phyloP scores from a whole-genome alignment of 1,140 invertebrate genomes.

The Aphelenchoides fujianensis region DNA sequence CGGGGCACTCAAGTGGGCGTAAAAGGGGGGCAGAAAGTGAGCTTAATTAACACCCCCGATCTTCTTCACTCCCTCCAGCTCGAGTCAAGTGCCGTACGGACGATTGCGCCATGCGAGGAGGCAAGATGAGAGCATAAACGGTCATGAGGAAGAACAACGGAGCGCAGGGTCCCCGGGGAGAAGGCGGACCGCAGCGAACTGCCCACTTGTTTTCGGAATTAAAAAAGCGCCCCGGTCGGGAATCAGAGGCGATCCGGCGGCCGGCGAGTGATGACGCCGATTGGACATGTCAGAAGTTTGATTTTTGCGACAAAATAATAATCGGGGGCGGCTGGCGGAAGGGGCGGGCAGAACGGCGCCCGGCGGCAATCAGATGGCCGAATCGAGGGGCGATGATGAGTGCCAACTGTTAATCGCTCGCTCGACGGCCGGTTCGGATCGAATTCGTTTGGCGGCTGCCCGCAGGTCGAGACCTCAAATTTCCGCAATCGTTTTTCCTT shows the following conservation, averaged over 20 bases:
- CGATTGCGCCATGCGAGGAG: not conserved
- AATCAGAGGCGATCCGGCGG: no score
- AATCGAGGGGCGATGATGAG: not conserved
- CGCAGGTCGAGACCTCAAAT: not conserved
- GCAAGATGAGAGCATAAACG: no score
- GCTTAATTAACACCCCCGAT: not conserved
- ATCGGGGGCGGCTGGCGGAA: not conserved
- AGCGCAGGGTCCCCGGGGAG: no score
- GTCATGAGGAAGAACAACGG: no score
- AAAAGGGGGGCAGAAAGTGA: no score
- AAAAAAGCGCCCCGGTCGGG: no score
- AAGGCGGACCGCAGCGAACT: no score
- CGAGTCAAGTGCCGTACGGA: not conserved
- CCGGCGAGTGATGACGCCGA: not conserved
- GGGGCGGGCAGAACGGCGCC: not conserved
- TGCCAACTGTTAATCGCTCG: not conserved
- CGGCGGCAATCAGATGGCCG: not conserved
- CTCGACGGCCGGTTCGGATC: not conserved
- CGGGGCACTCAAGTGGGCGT: no score
- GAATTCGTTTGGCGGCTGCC: not conserved
- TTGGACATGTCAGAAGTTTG: conserved; percentile 3
- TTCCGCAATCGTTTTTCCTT: no score
- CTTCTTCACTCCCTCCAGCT: not conserved
- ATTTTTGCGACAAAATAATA: conserved; percentile 6
- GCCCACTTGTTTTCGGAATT: not conserved